These are phyloP conservation scores for Aquatica leii DNA, from an alignment of 2,888 invertebrate genomes.

Conservation along the genomic window DNA sequence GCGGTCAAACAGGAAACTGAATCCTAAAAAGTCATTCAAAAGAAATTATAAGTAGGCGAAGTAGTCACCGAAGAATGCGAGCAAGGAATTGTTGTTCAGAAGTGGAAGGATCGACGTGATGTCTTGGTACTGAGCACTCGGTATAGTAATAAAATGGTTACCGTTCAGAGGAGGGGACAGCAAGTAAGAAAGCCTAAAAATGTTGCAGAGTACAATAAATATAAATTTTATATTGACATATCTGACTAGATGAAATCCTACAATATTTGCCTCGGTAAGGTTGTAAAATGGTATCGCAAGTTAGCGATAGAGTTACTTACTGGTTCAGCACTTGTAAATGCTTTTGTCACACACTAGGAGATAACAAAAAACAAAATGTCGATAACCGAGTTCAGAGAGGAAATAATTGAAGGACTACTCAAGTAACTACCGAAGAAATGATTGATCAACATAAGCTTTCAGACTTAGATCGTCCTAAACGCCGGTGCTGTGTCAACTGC, in stretches of 20 bases:
- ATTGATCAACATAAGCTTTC: background rate
- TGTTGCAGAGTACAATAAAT: conserved; percentile 19
- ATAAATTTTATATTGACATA: conserved; percentile 22
- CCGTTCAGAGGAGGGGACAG: background rate
- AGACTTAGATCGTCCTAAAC: background rate
- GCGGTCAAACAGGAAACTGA: conserved; percentile 3
- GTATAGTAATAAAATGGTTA: background rate
- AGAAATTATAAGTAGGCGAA: conserved; percentile 7
- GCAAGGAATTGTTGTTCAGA: conserved; percentile 14
- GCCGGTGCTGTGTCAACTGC: too few species aligned
- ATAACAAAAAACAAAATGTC: conserved; percentile 36
- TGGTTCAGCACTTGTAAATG: conserved; percentile 23
- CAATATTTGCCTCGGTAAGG: conserved; percentile 40
- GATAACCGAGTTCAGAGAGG: conserved; percentile 11
- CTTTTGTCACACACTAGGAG: conserved; percentile 33
- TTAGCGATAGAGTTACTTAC: conserved; percentile 19
- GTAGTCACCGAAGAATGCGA: conserved; percentile 6
- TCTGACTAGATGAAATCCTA: conserved; percentile 26
- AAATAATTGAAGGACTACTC: background rate
- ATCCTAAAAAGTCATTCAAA: background rate
- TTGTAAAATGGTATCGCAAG: conserved; percentile 24
- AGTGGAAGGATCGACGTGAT: conserved; percentile 20
- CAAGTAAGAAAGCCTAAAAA: conserved; percentile 11
- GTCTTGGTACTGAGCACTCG: conserved; percentile 12
- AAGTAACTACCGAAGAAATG: background rate